Base-by-base conservation (phyloP, 2,797 vertebrate genomes). In the Melanitta fusca region DNA sequence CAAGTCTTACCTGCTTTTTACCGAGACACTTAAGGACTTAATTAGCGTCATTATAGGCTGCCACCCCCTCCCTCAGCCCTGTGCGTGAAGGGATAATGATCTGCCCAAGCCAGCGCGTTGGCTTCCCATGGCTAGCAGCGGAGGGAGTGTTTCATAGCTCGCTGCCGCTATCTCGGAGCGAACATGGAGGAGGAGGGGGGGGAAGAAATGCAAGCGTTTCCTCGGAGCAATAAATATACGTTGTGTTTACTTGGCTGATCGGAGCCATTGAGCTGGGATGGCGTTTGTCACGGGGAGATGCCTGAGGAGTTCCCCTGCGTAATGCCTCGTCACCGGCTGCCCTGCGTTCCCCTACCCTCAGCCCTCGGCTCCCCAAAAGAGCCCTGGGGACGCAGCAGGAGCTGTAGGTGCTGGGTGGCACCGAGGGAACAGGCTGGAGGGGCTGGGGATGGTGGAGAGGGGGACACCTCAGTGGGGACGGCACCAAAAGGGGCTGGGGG, bases 1-100 rank as follows among this genome's bases (percentile, higher is more conserved):
- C 47, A 84, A 97, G 89, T 64, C 81, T 95, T 95, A 96, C 94
- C 95, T 96, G 93, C 93, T 96, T 95, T 96, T 94, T 94, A 87
- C 89, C 90, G 24, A 92, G 95, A 94, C 86, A 75, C 92, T 95
- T 95, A 96, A 95, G 93, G 92, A 97, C 91, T 94, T 97, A 97
- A 97, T 97, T 94, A 96, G 95, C 13, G 0, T 89, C 92, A 96
- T 96, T 97, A 96, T 83, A 91, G 88, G 86, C 85, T 88, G 43
- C 84, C 86, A 92, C 93, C 94, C 61, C 92, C 93, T 95, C 93
- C 66, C 79, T 81, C 83, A 93, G 77, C 80, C 91, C 83, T 2
- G 30, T 72, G 86, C 66, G 21, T 71, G 92, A 94, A 93, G 77
- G 92, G 89, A 96, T 96, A 96, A 96, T 88, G 85, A 96, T 93